Evolutionary conservation across 2,888 invertebrate genomes (phyloP), one percentile per base, ranked within the genome.

Genomic region (Plagodis pulveraria): DNA sequence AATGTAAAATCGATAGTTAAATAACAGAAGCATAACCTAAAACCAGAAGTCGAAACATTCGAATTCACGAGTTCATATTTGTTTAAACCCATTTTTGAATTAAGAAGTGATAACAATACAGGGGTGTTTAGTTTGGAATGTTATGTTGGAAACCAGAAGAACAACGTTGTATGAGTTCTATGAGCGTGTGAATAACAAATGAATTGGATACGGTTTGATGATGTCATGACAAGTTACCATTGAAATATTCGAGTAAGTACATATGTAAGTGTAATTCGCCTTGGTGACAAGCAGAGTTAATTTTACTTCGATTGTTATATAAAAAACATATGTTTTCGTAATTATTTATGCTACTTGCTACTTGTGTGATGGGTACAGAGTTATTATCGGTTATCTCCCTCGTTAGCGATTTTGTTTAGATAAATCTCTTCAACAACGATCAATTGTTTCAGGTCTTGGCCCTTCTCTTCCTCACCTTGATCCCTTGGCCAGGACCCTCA

Each of bases 401-500:
- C 22, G 22, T 22, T 22, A 22, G 4, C 1, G 22, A 22, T 22
- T 22, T 22, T 22, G 22, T 22, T 22, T 22, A 2, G 22, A n/a
- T n/a, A n/a, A n/a, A n/a, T n/a, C n/a, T 22, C 22, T 22, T 22
- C 22, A 22, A 2, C 22, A 22, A 22, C 2, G 22, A 22, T 22
- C 22, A 22, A 87, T 90, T 97, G 95, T 97, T 91, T 42, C 86
- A 97, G 97, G 95, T 97, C 87, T 93, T 96, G 93, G 94, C 96
- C 93, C 94, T 97, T 86, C 94, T 96, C 86, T 95, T 96, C 93
- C 93, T 97, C 81, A 95, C 96, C 71, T 92, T 97, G 84, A 96
- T 97, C 90, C 97, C 97, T 87, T 97, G 97, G 97, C 97, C 97
- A 81, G 96, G 96, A 77, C 96, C 97, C 61, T 96, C 96, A 72